Percentiles rank a stretch among this genome's conserved stretches.
phyloP scores from a whole-genome alignment of 2,888 invertebrate species.

The Trichogramma evanescens region DNA sequence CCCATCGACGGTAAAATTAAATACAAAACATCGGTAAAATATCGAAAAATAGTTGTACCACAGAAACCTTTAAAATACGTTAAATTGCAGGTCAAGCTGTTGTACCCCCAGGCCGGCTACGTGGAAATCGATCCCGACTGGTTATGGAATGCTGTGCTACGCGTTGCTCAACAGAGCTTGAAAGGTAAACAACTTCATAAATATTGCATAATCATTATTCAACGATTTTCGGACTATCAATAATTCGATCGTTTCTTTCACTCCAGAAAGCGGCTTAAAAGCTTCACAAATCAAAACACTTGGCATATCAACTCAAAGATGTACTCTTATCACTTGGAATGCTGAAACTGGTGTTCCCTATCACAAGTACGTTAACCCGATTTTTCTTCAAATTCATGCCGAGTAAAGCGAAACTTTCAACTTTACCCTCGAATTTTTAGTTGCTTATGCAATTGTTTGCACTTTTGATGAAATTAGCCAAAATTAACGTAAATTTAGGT shows the following conservation, averaged over 20 bases:
- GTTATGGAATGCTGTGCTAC: slow-evolving; percentile 64
- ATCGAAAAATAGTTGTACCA: too few species aligned
- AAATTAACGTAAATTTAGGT: too few species aligned
- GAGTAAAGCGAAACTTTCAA: too few species aligned
- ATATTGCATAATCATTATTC: background rate
- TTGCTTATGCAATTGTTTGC: too few species aligned
- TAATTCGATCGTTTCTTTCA: background rate
- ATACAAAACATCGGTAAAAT: too few species aligned
- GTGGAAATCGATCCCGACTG: slow-evolving; percentile 84
- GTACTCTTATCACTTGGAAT: slow-evolving; percentile 81
- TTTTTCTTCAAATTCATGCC: too few species aligned
- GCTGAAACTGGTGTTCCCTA: slow-evolving; percentile 65
- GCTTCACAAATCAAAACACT: slow-evolving; percentile 67
- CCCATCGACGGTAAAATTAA: too few species aligned
- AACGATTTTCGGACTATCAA: background rate
- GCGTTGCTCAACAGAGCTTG: slow-evolving; percentile 64
- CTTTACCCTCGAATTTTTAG: too few species aligned
- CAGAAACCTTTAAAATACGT: too few species aligned
- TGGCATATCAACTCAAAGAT: slow-evolving; percentile 76
- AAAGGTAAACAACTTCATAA: slow-evolving; percentile 50
- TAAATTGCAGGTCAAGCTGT: slow-evolving; percentile 61
- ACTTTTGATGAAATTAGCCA: too few species aligned
- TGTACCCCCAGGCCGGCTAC: slow-evolving; percentile 72
- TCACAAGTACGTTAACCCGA: slow-evolving; percentile 53
- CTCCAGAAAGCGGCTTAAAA: slow-evolving; percentile 62